Conservation (phyloP, 2,797 vertebrate species). For the Silurus lanzhouensis region DNA sequence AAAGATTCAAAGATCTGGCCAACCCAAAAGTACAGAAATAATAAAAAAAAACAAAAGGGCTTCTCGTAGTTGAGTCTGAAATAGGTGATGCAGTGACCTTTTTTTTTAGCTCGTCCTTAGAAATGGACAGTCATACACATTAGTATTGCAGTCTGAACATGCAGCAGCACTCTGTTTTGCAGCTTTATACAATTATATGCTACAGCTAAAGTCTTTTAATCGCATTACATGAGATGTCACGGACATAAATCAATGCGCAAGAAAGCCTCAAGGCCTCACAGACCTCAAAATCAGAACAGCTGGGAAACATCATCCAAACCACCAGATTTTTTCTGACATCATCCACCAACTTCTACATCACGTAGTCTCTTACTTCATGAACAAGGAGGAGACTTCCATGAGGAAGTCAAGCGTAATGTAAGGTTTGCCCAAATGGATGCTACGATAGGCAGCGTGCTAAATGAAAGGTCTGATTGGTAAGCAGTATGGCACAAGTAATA, state of each 20-base stretch:
- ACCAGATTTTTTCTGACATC: neutral
- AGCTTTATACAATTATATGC: conserved; percentile 70
- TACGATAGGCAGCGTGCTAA: neutral
- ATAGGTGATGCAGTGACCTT: neutral
- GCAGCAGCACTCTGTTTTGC: neutral
- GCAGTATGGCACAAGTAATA: neutral
- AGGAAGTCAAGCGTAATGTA: neutral
- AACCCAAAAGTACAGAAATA: neutral
- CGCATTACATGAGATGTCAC: conserved; percentile 64
- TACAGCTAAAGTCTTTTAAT: conserved; percentile 63
- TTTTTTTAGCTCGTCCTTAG: neutral
- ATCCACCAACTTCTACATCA: conserved; percentile 5
- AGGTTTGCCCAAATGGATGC: conserved; percentile 10
- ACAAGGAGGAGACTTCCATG: neutral
- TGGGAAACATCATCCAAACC: conserved; percentile 19
- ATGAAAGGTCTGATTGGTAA: conserved; percentile 26
- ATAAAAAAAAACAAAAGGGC: no score
- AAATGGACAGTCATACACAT: neutral
- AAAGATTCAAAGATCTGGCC: neutral
- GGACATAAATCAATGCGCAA: conserved; percentile 55
- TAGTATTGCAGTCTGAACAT: neutral
- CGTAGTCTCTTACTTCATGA: neutral
- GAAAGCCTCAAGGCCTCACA: conserved; percentile 57
- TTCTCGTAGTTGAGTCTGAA: neutral
- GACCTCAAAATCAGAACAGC: conserved; percentile 24